Conservation (phyloP, 2,888 invertebrate genomes). For the Agrochola circellaris region DNA sequence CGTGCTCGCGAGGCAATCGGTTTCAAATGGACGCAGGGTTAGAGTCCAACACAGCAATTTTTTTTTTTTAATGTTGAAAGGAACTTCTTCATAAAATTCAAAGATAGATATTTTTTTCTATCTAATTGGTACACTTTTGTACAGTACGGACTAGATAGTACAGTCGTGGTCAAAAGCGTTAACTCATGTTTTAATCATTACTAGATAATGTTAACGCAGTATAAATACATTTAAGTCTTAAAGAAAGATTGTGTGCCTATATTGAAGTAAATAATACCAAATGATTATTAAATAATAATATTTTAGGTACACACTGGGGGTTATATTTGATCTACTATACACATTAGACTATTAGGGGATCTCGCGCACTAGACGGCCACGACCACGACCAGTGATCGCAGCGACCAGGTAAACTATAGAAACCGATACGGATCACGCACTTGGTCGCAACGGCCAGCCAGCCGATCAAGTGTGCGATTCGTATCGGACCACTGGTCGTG, state of each 20-base stretch:
- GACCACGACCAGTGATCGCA: no score
- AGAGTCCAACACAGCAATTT: constrained; percentile 15
- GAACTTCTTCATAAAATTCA: constrained; percentile 74
- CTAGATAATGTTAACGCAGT: constrained; percentile 11
- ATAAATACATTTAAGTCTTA: constrained; percentile 49
- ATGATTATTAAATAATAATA: constrained; percentile 32
- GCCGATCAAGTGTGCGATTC: no score
- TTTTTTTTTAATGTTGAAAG: constrained; percentile 62
- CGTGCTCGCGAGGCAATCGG: no score
- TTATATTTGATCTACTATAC: constrained; percentile 52
- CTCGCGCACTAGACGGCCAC: no score
- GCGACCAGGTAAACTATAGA: no score
- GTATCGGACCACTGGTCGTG: no score
- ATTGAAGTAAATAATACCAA: constrained; percentile 32
- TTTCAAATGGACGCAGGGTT: no score
- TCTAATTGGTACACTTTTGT: constrained; percentile 75
- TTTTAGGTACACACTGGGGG: constrained; percentile 43
- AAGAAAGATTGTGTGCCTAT: constrained; percentile 28
- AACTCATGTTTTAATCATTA: constrained; percentile 3
- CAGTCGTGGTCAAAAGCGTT: constrained; percentile 73
- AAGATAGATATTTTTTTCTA: constrained; percentile 52
- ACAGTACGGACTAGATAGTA: constrained; percentile 78
- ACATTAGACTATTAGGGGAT: constrained; percentile 39
- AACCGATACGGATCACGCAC: no score
- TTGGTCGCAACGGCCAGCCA: no score